Conservation (phyloP, 2,888 invertebrate species). For the Clistopyga incitator region DNA sequence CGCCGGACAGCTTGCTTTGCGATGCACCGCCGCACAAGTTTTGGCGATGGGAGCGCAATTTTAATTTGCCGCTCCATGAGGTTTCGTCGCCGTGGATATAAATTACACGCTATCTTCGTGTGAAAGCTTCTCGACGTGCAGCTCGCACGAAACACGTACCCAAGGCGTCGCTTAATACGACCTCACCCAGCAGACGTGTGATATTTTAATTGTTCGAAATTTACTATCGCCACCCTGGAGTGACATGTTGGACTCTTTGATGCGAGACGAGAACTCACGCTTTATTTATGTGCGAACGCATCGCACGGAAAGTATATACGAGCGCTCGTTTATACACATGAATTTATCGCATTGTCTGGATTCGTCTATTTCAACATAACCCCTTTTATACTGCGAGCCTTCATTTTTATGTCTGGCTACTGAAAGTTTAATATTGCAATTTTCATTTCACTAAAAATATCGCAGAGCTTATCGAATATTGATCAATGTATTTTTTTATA, state of each 20-base stretch:
- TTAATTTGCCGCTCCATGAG: conserved; percentile 67
- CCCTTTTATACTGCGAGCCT: conserved; percentile 1
- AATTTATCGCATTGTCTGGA: conserved; percentile 32
- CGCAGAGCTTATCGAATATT: background rate
- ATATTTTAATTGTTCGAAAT: conserved; percentile 79
- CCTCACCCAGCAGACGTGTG: conserved; percentile 59
- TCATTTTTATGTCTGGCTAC: background rate
- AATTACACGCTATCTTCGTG: conserved; percentile 65
- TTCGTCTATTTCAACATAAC: conserved; percentile 35
- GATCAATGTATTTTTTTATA: background rate
- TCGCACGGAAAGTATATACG: conserved; percentile 27
- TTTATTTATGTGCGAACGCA: conserved; percentile 42
- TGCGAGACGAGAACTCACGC: conserved; percentile 27
- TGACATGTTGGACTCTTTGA: conserved; percentile 67
- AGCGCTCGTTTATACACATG: conserved; percentile 37
- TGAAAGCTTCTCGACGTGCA: conserved; percentile 40
- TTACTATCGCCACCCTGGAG: conserved; percentile 68
- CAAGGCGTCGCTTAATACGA: conserved; percentile 48
- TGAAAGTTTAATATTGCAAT: background rate
- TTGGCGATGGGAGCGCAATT: conserved; percentile 46
- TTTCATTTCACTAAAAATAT: background rate
- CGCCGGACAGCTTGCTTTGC: conserved; percentile 34
- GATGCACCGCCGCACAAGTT: conserved; percentile 32
- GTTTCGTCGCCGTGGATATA: conserved; percentile 68
- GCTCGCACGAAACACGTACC: conserved; percentile 47